Conservation (phyloP, 2,113 vertebrate genomes). For the Malaclemys terrapin region DNA sequence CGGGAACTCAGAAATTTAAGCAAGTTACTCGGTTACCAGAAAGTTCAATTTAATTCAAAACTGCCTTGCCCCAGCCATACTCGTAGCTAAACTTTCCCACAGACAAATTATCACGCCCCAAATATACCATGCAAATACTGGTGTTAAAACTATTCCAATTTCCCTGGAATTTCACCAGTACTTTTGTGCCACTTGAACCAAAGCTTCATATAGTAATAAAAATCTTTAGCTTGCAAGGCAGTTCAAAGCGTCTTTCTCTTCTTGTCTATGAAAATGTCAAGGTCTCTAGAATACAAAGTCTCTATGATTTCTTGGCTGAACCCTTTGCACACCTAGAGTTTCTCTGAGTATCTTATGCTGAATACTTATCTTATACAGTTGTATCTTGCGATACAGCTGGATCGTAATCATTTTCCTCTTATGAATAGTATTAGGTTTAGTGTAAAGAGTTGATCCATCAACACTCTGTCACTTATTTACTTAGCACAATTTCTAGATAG, state of each 20-base stretch:
- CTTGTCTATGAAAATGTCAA: too few relatives aligned
- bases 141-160: not conserved
- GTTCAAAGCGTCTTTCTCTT: too few relatives aligned
- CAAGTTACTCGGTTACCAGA: not conserved
- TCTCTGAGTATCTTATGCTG: not conserved
- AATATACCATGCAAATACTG: not conserved
- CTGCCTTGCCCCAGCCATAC: not conserved
- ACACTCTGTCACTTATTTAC: not conserved
- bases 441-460: not conserved
- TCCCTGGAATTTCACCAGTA: too few relatives aligned
- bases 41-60: conserved; percentile 30
- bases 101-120: rapidly evolving
- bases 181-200: too few relatives aligned
- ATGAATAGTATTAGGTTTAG: not conserved
- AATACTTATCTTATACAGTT: too few relatives aligned
- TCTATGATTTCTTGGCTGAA: not conserved
- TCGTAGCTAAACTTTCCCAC: rapidly evolving
- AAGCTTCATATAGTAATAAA: too few relatives aligned
- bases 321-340: not conserved
- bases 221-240: too few relatives aligned
- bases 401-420: not conserved
- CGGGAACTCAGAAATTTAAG: not conserved
- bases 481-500: not conserved
- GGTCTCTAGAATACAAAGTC: not conserved
- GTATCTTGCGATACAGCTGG: too few relatives aligned